phyloP scores from a whole-genome alignment of 2,888 invertebrate genomes.

The Xylota segnis region DNA sequence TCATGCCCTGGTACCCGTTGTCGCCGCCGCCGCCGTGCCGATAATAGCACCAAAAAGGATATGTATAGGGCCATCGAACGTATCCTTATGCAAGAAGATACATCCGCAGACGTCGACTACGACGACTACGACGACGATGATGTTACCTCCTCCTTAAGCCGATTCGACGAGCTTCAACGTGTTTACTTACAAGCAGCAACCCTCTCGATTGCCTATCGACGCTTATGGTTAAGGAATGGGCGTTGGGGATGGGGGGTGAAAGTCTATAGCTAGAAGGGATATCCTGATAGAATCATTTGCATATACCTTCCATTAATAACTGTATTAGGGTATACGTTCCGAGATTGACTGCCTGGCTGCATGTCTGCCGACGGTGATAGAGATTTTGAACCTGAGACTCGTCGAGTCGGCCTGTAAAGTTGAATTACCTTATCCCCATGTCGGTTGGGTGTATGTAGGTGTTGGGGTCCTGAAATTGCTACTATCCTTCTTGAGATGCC shows the following conservation, averaged over 20 bases:
- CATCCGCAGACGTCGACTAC: slow-evolving; percentile 37
- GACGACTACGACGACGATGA: slow-evolving; percentile 18
- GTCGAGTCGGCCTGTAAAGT: slow-evolving; percentile 36
- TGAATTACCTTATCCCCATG: slow-evolving; percentile 52
- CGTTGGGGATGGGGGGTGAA: slow-evolving; percentile 30
- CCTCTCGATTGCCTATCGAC: slow-evolving; percentile 50
- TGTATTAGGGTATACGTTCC: slow-evolving; percentile 63
- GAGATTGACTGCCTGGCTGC: slow-evolving; percentile 67
- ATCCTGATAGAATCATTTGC: slow-evolving; percentile 75
- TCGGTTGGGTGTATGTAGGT: background rate
- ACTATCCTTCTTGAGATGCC: slow-evolving; percentile 10
- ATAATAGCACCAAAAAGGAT: slow-evolving; percentile 62
- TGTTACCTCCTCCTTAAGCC: slow-evolving; percentile 47
- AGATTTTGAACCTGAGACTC: slow-evolving; percentile 67
- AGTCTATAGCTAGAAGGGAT: slow-evolving; percentile 67
- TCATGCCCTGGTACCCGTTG: slow-evolving; percentile 49
- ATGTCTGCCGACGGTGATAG: slow-evolving; percentile 66
- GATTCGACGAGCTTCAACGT: slow-evolving; percentile 64
- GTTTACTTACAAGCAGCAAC: slow-evolving; percentile 66
- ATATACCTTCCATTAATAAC: slow-evolving; percentile 76
- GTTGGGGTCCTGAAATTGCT: slow-evolving; percentile 16
- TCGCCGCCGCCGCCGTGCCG: slow-evolving; percentile 24
- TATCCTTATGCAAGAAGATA: slow-evolving; percentile 36
- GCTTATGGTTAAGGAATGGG: background rate
- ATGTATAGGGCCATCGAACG: slow-evolving; percentile 40